Evolutionary conservation across 2,888 invertebrate species (phyloP), one percentile per base, ranked within the genome.

Genomic region (Harpagoxenus sublaevis): DNA sequence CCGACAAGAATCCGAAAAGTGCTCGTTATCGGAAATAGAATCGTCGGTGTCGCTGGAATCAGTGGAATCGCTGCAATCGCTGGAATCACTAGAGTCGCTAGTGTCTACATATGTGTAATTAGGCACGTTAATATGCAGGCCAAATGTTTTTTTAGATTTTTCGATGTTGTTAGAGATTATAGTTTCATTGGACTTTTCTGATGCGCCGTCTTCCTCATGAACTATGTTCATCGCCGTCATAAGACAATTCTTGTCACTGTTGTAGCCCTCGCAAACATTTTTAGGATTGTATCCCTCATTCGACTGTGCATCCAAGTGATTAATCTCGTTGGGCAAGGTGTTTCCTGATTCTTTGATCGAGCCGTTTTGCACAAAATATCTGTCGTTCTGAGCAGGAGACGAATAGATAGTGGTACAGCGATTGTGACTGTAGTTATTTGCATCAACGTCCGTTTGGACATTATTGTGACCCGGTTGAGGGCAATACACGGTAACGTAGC

Each of bases 101-200:
- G 88, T 88, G 28, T 90, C 90, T 15, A 90, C 82, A 48, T 91
- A 91, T 0, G 91, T 91, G 8, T 91, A 91, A 45, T 91, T 91
- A 0, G 88, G 90, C 2, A 90, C 87, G 8, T 35, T 81, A 2
- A 88, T 88, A 42, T 85, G 87, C 5, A 88, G 51, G 1, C 83
- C 82, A 0, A 79, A 81, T 5, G 82, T 68, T 6, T 12, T 73
- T 2, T 23, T 51, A 4, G 70, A 18, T 9, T 31, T 48, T 3
- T 83, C 75, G 0, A 28, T 39, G 18, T 63, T 42, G 48, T 77
- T 53, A 4, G 28, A 18, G 5, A 62, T 18, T 6, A 8, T 23
- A 23, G 9, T 31, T 15, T 48, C 51, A 31, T 51, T 12, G 48
- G 71, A 23, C 2, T 9, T 10, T 15, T 83, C 83, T 0, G 84